These are phyloP conservation scores for Tetraodon nigroviridis DNA, from an alignment of 2,113 vertebrate species.

Conservation along the genomic window DNA sequence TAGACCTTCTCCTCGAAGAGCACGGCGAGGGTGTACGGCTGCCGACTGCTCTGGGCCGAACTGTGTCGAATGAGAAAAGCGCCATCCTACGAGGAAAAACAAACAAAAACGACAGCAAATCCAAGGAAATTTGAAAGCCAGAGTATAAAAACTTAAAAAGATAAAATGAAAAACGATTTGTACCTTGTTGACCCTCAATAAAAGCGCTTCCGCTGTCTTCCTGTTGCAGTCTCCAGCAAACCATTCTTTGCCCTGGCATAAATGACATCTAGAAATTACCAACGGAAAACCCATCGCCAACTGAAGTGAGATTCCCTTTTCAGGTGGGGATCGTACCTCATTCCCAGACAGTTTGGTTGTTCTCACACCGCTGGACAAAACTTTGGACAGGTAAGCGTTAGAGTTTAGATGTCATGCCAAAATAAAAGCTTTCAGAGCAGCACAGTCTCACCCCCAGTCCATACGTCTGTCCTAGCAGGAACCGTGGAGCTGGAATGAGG, in stretches of 20 bases:
- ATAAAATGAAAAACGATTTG: constrained; percentile 1
- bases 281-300: not conserved
- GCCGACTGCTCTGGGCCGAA: constrained; percentile 66
- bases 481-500: constrained; percentile 49
- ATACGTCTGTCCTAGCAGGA: constrained; percentile 37
- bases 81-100: constrained; percentile 70
- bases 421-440: not conserved
- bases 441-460: constrained; percentile 46
- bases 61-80: constrained; percentile 81
- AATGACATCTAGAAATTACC: not conserved
- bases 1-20: constrained; percentile 81
- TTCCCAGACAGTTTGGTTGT: constrained; percentile 21
- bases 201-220: constrained; percentile 71
- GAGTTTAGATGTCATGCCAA: not conserved
- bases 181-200: constrained; percentile 74
- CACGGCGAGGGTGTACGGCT: constrained; percentile 83
- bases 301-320: not conserved
- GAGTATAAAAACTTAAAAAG: not conserved
- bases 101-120: not conserved
- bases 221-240: constrained; percentile 77
- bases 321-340: constrained; percentile 42
- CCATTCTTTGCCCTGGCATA: constrained; percentile 73
- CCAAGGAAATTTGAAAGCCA: not conserved
- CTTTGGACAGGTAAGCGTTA: constrained; percentile 24
- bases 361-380: constrained; percentile 27